These are phyloP conservation scores for Noctua comes DNA, from an alignment of 2,888 invertebrate genomes.

Conservation along the genomic window DNA sequence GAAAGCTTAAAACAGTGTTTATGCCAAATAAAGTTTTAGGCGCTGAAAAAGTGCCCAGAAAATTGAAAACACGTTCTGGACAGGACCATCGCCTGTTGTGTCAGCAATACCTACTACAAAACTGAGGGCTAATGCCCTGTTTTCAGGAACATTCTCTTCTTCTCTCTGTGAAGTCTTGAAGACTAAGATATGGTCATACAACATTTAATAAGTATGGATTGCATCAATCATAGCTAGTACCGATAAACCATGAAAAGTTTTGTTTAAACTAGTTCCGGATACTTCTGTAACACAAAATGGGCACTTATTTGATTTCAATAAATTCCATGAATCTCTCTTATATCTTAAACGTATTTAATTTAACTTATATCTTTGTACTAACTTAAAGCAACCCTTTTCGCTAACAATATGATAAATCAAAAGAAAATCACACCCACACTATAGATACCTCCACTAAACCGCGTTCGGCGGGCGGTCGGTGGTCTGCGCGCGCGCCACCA, in stretches of 20 bases:
- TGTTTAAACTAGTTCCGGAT: neutral
- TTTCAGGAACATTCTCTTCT: neutral
- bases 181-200: neutral
- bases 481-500: constrained; percentile 76
- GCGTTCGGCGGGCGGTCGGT: constrained; percentile 71
- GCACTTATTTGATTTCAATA: neutral
- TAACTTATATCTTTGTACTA: too few species aligned
- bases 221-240: neutral
- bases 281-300: too few species aligned
- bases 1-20: too few species aligned
- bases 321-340: neutral
- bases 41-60: neutral
- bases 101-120: neutral
- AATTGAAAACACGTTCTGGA: neutral
- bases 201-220: neutral
- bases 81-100: neutral
- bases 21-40: neutral
- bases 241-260: neutral
- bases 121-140: too few species aligned
- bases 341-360: neutral
- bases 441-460: constrained; percentile 72
- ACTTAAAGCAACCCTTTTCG: neutral
- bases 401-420: neutral
- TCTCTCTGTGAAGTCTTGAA: neutral
- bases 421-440: constrained; percentile 68